Base-by-base conservation (phyloP, 2,888 invertebrate species). In the Polymixis flavicincta region DNA sequence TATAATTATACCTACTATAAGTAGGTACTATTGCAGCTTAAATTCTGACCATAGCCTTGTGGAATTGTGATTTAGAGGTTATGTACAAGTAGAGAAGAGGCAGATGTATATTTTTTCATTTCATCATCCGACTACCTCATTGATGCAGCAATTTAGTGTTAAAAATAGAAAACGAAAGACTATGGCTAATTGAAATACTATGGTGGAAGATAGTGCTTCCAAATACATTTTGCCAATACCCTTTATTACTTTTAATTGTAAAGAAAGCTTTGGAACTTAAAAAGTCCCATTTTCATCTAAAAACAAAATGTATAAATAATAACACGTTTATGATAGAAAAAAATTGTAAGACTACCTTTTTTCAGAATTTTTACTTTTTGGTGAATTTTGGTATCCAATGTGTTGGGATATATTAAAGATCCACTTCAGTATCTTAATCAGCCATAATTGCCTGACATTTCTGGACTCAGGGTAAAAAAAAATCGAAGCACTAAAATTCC, bases 51-150 rank as follows among this genome's bases (percentile, higher is more conserved):
- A 74, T 86, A 88, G 84, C 81, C 87, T 86, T 86, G 80, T 75
- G 86, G 84, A 87, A 90, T 87, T 89, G 89, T 90, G 87, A 89
- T 89, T 82, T 87, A 85, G 83, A 85, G 77, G 84, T 87, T 83
- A 87, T 87, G 70, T 86, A 80, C 69, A 81, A 75, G 80, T 73
- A 76, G 78, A 80, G 57, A 78, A 81, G 77, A 80, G 63, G 78
- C 72, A 80, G 60, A 86, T 72, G 72, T 88, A 83, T 88, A 87
- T 87, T 87, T 87, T 89, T 88, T 86, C 77, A 84, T 86, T 80
- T 45, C 78, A 85, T 88, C 85, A 87, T 89, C 82, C 64, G 76
- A 89, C 92, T 92, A 93, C 92, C 92, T 93, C 93, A 89, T 87
- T 82, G 76, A 85, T 80, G 84, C 88, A 89, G 82, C 85, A 85